A percentile compares a stretch with the other conserved stretches of the same genome.
phyloP scores from a whole-genome alignment of 1,140 invertebrate genomes.

The Liolophura sinensis region DNA sequence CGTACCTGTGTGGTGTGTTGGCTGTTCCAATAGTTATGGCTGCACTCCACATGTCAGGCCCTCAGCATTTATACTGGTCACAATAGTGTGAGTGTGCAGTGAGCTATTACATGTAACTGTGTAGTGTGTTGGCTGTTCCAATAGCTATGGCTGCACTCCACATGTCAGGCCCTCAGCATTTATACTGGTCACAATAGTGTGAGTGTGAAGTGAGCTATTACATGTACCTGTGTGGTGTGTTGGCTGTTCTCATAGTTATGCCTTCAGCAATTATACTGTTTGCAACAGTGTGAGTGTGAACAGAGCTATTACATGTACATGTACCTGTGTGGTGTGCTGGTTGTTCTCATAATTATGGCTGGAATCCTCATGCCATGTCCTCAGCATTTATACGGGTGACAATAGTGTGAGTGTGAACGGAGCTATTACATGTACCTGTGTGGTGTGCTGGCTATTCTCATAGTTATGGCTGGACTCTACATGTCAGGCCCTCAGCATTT shows the following conservation, averaged over 20 bases:
- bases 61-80: conserved; percentile 53
- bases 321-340: conserved; percentile 48
- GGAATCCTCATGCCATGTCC: conserved; percentile 45
- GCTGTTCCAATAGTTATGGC: conserved; percentile 55
- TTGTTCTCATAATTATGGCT: conserved; percentile 56
- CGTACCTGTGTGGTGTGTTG: too few relatives aligned
- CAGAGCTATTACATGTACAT: conserved; percentile 21
- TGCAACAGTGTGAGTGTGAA: background rate
- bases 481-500: conserved; percentile 54
- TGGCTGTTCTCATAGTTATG: conserved; percentile 56
- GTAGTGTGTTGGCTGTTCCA: conserved; percentile 50
- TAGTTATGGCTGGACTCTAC: conserved; percentile 57
- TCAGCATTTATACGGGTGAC: conserved; percentile 18
- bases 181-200: conserved; percentile 26
- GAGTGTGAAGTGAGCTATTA: conserved; percentile 15
- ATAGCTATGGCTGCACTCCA: conserved; percentile 50
- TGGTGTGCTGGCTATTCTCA: conserved; percentile 50
- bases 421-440: conserved; percentile 41
- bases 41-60: conserved; percentile 48
- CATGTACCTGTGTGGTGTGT: conserved; percentile 47
- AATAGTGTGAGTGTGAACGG: background rate
- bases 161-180: conserved; percentile 54
- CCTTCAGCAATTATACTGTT: conserved; percentile 46
- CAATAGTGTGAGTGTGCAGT: background rate
- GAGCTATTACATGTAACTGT: conserved; percentile 49